Evolutionary conservation across 2,113 vertebrate species (phyloP).

Genomic region (Atherinomorus stipes): DNA sequence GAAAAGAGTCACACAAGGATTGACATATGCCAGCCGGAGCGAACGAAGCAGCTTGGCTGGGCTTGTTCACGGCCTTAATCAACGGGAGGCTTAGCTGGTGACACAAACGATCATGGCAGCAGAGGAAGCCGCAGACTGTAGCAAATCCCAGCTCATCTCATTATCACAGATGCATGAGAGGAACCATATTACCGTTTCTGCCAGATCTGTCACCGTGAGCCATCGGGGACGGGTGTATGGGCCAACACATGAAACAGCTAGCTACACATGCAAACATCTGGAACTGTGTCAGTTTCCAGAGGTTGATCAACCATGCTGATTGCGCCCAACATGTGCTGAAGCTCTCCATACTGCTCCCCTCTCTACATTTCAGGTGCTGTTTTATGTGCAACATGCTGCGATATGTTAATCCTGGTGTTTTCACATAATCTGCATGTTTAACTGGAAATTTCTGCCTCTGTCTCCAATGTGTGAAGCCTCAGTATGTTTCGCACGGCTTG

Average conservation of each 20-base stretch:
- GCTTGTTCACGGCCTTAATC: conserved; percentile 69
- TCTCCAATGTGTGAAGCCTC: no score
- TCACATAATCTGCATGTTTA: background rate
- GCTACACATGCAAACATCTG: conserved; percentile 63
- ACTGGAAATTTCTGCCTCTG: no score
- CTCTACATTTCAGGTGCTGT: conserved; percentile 10
- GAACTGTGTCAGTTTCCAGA: conserved; percentile 37
- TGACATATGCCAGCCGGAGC: conserved; percentile 71
- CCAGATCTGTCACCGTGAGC: conserved; percentile 58
- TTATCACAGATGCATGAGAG: conserved; percentile 69
- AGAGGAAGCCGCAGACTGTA: conserved; percentile 67
- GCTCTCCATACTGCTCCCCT: conserved; percentile 26
- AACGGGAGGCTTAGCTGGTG: conserved; percentile 72
- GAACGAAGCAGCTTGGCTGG: conserved; percentile 62
- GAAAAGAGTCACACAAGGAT: conserved; percentile 59
- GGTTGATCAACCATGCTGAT: conserved; percentile 48
- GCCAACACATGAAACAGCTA: conserved; percentile 25
- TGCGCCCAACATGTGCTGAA: conserved; percentile 48
- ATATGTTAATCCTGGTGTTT: conserved; percentile 4
- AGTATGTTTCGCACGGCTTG: no score
- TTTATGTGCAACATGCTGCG: conserved; percentile 12
- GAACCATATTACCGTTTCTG: conserved; percentile 56
- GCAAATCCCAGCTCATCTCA: conserved; percentile 74
- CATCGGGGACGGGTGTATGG: conserved; percentile 35
- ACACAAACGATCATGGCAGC: conserved; percentile 66